Percentiles rank a stretch among this genome's conserved stretches.
phyloP scores from a whole-genome alignment of 2,888 invertebrate species.

The Linyphia triangularis region DNA sequence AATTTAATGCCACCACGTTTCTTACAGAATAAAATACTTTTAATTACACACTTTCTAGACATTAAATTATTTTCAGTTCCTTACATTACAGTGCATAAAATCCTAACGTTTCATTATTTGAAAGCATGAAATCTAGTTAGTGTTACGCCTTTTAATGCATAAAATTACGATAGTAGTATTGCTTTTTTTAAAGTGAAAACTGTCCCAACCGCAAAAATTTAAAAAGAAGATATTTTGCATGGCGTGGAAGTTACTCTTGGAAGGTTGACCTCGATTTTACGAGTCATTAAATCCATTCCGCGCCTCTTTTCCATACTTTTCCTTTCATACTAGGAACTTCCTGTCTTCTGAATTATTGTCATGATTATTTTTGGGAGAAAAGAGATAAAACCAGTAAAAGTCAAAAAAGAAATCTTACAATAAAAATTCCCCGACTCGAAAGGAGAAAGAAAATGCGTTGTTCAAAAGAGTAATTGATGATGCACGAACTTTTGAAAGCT shows the following conservation, averaged over 20 bases:
- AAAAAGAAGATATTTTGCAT: background rate
- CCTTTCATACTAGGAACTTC: constrained; percentile 54
- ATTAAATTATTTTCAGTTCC: too few relatives aligned
- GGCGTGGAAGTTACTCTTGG: background rate
- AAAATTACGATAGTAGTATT: background rate
- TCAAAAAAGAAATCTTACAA: constrained; percentile 7
- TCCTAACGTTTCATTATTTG: too few relatives aligned
- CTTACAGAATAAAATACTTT: too few relatives aligned
- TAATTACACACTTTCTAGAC: too few relatives aligned
- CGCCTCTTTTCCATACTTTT: constrained; percentile 23
- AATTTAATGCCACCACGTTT: too few relatives aligned
- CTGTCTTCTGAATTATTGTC: constrained; percentile 35
- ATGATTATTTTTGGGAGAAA: constrained; percentile 5
- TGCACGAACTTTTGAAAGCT: background rate
- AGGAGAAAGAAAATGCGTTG: background rate
- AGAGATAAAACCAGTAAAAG: background rate
- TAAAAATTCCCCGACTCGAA: background rate
- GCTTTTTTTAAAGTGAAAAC: background rate
- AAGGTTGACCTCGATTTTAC: constrained; percentile 34
- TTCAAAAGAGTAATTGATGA: background rate
- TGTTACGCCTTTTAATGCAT: background rate
- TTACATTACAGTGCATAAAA: too few relatives aligned
- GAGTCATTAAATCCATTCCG: constrained; percentile 43
- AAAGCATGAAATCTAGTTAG: background rate
- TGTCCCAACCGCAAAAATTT: background rate